phyloP scores from a whole-genome alignment of 2,888 invertebrate species.

The Eudemis profundana region DNA sequence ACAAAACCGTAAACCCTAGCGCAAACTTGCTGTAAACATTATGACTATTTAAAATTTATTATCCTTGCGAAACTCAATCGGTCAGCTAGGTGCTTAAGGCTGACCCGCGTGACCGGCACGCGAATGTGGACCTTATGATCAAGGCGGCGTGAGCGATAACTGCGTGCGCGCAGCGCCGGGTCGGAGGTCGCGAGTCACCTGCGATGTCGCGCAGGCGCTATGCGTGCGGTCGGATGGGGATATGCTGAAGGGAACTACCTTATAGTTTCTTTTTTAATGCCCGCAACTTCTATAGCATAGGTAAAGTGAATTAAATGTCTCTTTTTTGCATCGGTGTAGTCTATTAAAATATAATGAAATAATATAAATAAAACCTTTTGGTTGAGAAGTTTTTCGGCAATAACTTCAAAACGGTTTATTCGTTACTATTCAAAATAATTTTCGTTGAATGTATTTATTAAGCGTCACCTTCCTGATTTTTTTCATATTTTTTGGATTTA shows the following conservation, averaged over 20 bases:
- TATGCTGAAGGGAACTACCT: slow-evolving; percentile 12
- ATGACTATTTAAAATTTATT: slow-evolving; percentile 32
- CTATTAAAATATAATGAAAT: too few species aligned
- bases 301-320: too few species aligned
- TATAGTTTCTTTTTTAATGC: not conserved
- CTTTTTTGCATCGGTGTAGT: too few species aligned
- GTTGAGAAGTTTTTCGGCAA: too few species aligned
- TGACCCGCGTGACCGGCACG: slow-evolving; percentile 29
- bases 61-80: slow-evolving; percentile 32
- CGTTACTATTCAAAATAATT: too few species aligned
- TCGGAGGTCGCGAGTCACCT: slow-evolving; percentile 42
- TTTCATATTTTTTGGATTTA: too few species aligned
- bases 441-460: too few species aligned
- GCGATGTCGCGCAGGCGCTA: slow-evolving; percentile 41
- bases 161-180: slow-evolving; percentile 18
- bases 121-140: slow-evolving; percentile 16
- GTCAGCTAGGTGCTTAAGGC: slow-evolving; percentile 32
- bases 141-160: slow-evolving; percentile 33
- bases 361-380: too few species aligned
- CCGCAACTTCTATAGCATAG: too few species aligned
- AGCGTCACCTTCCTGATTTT: too few species aligned
- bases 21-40: slow-evolving; percentile 15
- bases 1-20: slow-evolving; percentile 2
- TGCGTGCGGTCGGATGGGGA: slow-evolving; percentile 44
- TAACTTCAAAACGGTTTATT: too few species aligned